phyloP scores from a whole-genome alignment of 2,888 invertebrate genomes.

The Micropterix aruncella region DNA sequence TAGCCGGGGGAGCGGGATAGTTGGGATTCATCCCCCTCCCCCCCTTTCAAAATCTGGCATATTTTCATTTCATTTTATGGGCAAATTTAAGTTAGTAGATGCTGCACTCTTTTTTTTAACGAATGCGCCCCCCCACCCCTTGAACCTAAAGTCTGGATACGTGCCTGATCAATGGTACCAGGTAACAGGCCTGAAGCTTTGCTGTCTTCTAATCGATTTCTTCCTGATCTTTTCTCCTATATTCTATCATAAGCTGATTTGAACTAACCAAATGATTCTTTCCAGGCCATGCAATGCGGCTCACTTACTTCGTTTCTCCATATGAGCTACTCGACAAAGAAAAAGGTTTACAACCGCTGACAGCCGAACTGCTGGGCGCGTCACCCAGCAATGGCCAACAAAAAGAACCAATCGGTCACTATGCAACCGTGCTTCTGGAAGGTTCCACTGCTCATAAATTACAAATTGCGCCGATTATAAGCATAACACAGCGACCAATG shows the following conservation, averaged over 20 bases:
- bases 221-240: background rate
- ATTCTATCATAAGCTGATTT: slow-evolving; percentile 2
- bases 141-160: no score
- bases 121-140: no score
- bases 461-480: slow-evolving; percentile 57
- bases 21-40: no score
- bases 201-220: background rate
- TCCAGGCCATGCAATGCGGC: slow-evolving; percentile 79
- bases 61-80: no score
- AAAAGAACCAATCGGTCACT: slow-evolving; percentile 61
- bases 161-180: no score
- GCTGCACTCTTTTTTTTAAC: no score
- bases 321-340: slow-evolving; percentile 78
- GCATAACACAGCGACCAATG: slow-evolving; percentile 50
- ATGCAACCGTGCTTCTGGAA: slow-evolving; percentile 82
- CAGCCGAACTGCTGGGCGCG: slow-evolving; percentile 47
- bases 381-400: slow-evolving; percentile 27
- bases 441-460: slow-evolving; percentile 75
- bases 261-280: slow-evolving; percentile 6
- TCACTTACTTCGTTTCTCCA: slow-evolving; percentile 89
- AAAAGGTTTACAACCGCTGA: slow-evolving; percentile 58
- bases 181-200: background rate
- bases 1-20: no score
- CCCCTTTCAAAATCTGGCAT: no score
- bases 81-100: no score